Evolutionary conservation across 2,888 invertebrate genomes (phyloP), one percentile per base, ranked within the genome.

Genomic region (Drosophila anceps): DNA sequence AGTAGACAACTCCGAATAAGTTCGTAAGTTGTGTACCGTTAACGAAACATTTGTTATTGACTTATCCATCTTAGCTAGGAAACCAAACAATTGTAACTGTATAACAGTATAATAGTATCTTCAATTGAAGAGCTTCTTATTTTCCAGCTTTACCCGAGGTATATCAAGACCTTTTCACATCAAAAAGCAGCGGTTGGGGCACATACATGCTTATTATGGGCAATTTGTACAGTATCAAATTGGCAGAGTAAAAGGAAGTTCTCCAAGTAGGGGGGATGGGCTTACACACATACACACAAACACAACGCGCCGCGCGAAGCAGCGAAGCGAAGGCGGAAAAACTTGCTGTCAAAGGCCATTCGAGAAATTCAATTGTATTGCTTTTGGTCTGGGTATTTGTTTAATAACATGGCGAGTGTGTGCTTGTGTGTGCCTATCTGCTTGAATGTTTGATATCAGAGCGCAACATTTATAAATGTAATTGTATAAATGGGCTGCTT

Each of bases 401-500:
- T 79, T 71, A 78, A 79, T 75, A 79, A 77, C 61, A 71, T 67
- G 58, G 66, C 58, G 54, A 77, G 70, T 78, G 75, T 70, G 63
- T 66, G 73, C 62, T 27, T 13, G 24, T 60, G 27, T 29, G 27
- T 29, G 48, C 10, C 57, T 60, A 51, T 69, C 24, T 58, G 43
- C 43, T 10, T 48, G 61, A 66, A 54, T 70, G 78, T 72, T 78
- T 85, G 83, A 70, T 85, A 81, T 80, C 58, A 73, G 69, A 67
- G 69, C 50, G 68, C 63, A 75, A 78, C 86, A 88, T 85, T 84
- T 88, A 85, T 69, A 86, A 86, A 81, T 88, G 84, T 88, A 88
- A 84, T 84, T 88, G 88, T 81, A 76, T 73, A 79, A 88, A 86
- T 88, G 84, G 81, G 77, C 78, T 79, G 82, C 80, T 79, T 77